These are phyloP conservation scores for Oceanodroma leucorhoa DNA, from an alignment of 2,797 vertebrate genomes.

Conservation along the genomic window DNA sequence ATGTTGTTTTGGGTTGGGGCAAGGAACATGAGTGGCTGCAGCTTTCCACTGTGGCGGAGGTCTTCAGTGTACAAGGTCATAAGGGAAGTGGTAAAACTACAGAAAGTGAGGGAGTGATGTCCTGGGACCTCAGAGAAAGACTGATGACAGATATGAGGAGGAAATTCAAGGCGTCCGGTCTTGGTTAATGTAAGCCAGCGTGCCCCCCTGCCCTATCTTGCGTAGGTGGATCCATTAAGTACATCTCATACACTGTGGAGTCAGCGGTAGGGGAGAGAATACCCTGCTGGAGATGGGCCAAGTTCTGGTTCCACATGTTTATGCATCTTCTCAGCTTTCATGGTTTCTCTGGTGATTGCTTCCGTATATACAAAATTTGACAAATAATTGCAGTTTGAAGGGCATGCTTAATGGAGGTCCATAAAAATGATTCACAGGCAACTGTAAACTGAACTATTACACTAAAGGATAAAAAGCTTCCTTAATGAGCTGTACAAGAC, in stretches of 20 bases:
- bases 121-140: not conserved
- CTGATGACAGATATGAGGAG: not conserved
- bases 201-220: not conserved
- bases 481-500: constrained; percentile 73
- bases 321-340: constrained; percentile 33
- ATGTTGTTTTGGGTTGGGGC: not conserved
- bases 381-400: constrained; percentile 71
- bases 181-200: not conserved
- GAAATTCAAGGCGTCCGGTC: not conserved
- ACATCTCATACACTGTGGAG: not conserved
- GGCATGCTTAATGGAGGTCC: constrained; percentile 62
- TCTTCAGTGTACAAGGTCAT: not conserved
- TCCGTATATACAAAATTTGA: constrained; percentile 46
- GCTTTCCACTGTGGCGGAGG: not conserved
- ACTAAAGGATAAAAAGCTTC: constrained; percentile 71
- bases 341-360: constrained; percentile 54
- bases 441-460: constrained; percentile 64
- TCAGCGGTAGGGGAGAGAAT: not conserved
- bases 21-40: not conserved
- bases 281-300: constrained; percentile 19
- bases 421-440: constrained; percentile 71
- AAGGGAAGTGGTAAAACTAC: not conserved
- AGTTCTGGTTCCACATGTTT: constrained; percentile 9
- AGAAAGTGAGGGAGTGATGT: not conserved
- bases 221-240: not conserved